Conservation (phyloP, 2,797 vertebrate genomes). For the Staurois parvus region DNA sequence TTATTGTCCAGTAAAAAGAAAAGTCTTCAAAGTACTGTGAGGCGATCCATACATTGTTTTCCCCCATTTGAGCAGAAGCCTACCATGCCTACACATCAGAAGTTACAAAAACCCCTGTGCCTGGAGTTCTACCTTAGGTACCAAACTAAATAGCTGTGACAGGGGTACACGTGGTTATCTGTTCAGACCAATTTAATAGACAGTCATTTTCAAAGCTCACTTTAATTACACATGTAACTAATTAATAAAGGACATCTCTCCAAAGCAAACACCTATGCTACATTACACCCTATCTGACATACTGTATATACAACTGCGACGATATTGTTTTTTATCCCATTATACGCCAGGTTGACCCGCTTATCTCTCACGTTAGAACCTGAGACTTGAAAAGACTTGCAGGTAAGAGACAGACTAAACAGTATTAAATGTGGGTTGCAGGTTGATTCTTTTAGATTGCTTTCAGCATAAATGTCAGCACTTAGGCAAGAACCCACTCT, state of each 20-base stretch:
- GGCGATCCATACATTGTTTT: too few relatives aligned
- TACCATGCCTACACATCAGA: too few relatives aligned
- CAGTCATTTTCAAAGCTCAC: neutral
- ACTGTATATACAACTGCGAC: neutral
- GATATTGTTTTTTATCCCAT: neutral
- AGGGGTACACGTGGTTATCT: too few relatives aligned
- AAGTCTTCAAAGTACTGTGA: too few relatives aligned
- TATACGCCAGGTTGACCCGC: neutral
- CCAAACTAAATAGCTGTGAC: too few relatives aligned
- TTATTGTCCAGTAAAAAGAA: too few relatives aligned
- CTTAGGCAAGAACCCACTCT: neutral
- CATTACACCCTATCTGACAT: neutral
- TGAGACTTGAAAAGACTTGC: constrained; percentile 10
- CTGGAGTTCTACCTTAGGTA: too few relatives aligned
- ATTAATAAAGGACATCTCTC: neutral
- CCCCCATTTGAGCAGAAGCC: too few relatives aligned
- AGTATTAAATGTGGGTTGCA: neutral
- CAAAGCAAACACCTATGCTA: neutral
- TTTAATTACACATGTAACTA: neutral
- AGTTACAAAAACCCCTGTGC: too few relatives aligned
- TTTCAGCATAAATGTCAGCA: constrained; percentile 40
- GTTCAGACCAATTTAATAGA: too few relatives aligned
- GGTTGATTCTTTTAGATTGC: constrained; percentile 14
- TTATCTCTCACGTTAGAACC: constrained; percentile 9
- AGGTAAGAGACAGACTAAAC: constrained; percentile 14